These are phyloP conservation scores for Delphinus delphis DNA, from an alignment of 2,113 vertebrate genomes.

Conservation along the genomic window DNA sequence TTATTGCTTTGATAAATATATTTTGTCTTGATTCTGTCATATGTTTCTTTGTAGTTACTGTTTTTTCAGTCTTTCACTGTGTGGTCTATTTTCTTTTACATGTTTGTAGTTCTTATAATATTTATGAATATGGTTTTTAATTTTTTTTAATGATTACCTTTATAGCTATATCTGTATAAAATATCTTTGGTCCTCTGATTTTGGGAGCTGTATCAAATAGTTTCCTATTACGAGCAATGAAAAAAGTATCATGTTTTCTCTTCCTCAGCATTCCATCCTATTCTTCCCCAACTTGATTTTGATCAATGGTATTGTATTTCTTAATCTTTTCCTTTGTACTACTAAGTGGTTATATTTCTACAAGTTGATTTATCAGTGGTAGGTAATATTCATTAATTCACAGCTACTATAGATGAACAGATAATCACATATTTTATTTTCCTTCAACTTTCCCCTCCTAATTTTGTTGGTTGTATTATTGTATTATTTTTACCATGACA, in stretches of 20 bases:
- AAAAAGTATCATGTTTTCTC: not conserved
- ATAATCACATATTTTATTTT: constrained; percentile 27
- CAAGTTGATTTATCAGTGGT: not conserved
- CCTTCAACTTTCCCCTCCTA: not conserved
- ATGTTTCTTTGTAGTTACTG: not conserved
- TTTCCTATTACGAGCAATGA: not conserved
- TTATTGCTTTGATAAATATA: not conserved
- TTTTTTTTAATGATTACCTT: constrained; percentile 31
- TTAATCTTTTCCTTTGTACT: not conserved
- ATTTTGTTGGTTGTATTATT: not conserved
- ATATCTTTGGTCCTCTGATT: not conserved
- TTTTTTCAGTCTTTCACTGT: not conserved
- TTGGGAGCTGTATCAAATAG: not conserved
- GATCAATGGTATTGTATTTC: not conserved
- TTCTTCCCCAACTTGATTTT: not conserved
- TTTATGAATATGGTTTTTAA: not conserved
- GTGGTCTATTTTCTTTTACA: not conserved
- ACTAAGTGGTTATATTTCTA: not conserved
- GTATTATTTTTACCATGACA: not conserved
- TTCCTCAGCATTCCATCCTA: not conserved
- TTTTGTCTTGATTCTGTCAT: not conserved
- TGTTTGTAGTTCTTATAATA: not conserved
- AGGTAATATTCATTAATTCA: constrained; percentile 7
- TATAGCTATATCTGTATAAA: not conserved
- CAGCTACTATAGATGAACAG: not conserved